Evolutionary conservation across 2,113 vertebrate species (phyloP), one percentile per base, ranked within the genome.

Genomic region (Trachemys scripta): DNA sequence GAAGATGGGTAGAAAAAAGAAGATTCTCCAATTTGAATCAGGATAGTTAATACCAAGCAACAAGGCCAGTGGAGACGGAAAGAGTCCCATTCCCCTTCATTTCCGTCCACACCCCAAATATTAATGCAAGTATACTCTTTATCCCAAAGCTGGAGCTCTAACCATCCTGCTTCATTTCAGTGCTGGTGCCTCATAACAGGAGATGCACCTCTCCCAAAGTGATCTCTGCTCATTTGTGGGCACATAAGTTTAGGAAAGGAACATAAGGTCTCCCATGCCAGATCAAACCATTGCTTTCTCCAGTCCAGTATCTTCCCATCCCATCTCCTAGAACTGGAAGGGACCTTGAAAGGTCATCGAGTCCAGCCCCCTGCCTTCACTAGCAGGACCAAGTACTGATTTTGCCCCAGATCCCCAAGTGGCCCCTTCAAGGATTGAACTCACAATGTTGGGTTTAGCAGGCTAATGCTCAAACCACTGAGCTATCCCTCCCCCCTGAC

Each of bases 211-310:
- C n/a, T 76, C 90, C 78, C 29, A 19, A 25, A 19, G 25, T 1
- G 24, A 31, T 0, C 0, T 38, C 6, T 22, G 22, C 29, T 75
- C 20, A 2, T 0, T 1, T 76, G 53, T 12, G 4, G 12, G 5
- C 8, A 75, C 20, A 1, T 42, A n/a, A 11, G 4, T 75, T 75
- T 75, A n/a, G 19, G 38, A 62, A 17, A 84, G 11, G 51, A n/a
- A 27, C 31, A 29, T 4, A 56, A 10, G 69, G 17, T 75, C n/a
- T 75, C 13, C n/a, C 16, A n/a, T 24, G 7, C 14, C n/a, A 38
- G 3, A 69, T 69, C 35, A 69, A n/a, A 69, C 65, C 35, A 69
- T 20, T 69, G 31, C 35, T 19, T 35, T 69, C 35, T n/a, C 65
- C 65, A 69, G 65, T 17, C 31, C 35, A 38, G 22, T 69, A 69